Evolutionary conservation across 2,888 invertebrate species (phyloP).

Genomic region (Gisinianus flammeolus): DNA sequence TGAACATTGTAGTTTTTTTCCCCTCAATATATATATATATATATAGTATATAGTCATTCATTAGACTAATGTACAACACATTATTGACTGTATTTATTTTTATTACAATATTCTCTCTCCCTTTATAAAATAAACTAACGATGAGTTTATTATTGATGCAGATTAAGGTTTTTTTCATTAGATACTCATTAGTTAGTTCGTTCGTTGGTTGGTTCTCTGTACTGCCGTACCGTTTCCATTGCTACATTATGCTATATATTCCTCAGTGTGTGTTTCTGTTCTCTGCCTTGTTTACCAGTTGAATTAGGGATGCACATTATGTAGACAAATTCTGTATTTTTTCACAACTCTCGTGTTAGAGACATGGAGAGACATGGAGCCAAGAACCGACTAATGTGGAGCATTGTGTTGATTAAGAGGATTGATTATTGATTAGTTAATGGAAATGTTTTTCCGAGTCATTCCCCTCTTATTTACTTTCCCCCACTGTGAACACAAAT

Average conservation of each 20-base stretch:
- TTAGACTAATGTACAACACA: conserved; percentile 39
- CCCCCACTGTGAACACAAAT: conserved; percentile 59
- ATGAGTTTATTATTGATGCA: not conserved
- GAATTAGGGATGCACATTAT: not conserved
- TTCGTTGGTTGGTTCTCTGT: too few relatives aligned
- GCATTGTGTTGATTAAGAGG: conserved; percentile 55
- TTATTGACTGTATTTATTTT: conserved; percentile 32
- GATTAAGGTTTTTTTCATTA: too few relatives aligned
- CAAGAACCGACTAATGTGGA: conserved; percentile 43
- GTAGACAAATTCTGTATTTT: not conserved
- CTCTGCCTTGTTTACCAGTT: not conserved
- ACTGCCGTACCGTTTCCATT: too few relatives aligned
- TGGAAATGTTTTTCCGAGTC: conserved; percentile 58
- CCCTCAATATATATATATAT: not conserved
- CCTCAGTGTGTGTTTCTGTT: not conserved
- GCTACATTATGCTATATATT: too few relatives aligned
- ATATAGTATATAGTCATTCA: conserved; percentile 23
- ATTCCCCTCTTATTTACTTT: conserved; percentile 59
- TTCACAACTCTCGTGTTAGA: not conserved
- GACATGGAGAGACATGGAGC: conserved; percentile 24
- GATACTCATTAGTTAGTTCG: too few relatives aligned
- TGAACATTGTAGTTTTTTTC: conserved; percentile 30
- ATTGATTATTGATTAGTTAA: conserved; percentile 59
- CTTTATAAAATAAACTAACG: conserved; percentile 5
- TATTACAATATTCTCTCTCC: conserved; percentile 37